phyloP scores from a whole-genome alignment of 2,113 vertebrate species.

The Speoplatyrhinus poulsoni region DNA sequence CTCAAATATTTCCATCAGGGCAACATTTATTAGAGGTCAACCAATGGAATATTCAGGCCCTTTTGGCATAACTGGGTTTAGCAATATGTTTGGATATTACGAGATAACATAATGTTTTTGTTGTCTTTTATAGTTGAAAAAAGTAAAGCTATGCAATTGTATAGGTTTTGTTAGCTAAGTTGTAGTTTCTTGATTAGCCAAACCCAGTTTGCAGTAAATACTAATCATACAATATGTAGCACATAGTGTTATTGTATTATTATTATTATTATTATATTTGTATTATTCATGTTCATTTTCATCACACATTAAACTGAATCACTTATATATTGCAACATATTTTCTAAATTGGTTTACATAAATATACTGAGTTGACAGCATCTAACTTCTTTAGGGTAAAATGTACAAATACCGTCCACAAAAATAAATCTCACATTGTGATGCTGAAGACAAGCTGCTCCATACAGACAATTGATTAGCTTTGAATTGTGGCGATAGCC shows the following conservation, averaged over 20 bases:
- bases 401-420: not conserved
- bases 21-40: constrained; percentile 49
- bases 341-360: too few species aligned
- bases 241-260: not conserved
- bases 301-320: too few species aligned
- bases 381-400: too few species aligned
- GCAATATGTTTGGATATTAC: constrained; percentile 24
- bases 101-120: constrained; percentile 36
- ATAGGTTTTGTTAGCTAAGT: constrained; percentile 50
- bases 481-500: constrained; percentile 57
- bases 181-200: constrained; percentile 48
- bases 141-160: constrained; percentile 6
- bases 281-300: too few species aligned
- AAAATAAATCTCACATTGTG: constrained; percentile 51
- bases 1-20: constrained; percentile 45
- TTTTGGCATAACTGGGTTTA: constrained; percentile 5
- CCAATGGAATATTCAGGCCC: constrained; percentile 27
- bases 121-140: not conserved
- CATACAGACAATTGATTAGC: constrained; percentile 75
- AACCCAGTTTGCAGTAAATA: constrained; percentile 52
- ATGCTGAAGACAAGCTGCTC: constrained; percentile 55
- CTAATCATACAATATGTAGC: constrained; percentile 24
- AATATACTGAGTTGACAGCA: too few species aligned
- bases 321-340: too few species aligned
- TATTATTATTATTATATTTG: too few species aligned